phyloP scores from a whole-genome alignment of 92 coral and sea anemone species.

The Epizoanthus illoricatus region DNA sequence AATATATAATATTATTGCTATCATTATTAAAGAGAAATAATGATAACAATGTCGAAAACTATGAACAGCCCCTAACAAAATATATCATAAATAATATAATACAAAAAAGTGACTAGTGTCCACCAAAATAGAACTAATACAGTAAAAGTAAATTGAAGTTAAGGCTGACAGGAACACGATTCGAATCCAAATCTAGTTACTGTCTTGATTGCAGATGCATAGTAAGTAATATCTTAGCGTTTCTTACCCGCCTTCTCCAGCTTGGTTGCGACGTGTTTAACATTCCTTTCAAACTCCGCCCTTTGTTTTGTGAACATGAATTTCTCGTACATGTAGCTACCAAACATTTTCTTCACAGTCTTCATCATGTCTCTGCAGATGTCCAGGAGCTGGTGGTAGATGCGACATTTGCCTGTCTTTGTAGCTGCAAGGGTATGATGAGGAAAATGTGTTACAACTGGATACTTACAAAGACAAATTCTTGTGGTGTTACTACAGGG shows the following conservation, averaged over 20 bases:
- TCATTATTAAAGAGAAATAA: no score
- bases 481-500: no score
- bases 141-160: no score
- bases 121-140: no score
- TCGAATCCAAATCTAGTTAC: no score
- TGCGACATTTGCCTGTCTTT: slow-evolving; percentile 82
- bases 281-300: slow-evolving; percentile 70
- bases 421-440: slow-evolving; percentile 53
- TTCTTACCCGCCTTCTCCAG: slow-evolving; percentile 81
- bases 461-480: not conserved
- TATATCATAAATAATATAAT: no score
- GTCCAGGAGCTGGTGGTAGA: slow-evolving; percentile 89
- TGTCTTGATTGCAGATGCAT: no score
- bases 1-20: no score
- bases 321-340: slow-evolving; percentile 83
- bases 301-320: slow-evolving; percentile 78
- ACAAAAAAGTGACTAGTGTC: no score
- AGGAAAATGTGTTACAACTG: not conserved
- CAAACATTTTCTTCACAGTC: slow-evolving; percentile 89
- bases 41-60: no score
- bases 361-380: slow-evolving; percentile 97
- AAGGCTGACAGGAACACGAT: not conserved
- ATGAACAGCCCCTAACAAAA: no score
- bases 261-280: slow-evolving; percentile 72
- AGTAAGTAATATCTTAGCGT: not conserved